Evolutionary conservation across 37 sponge, comb jelly and placozoan species (phyloP).

Genomic region (Sycon ciliatum): DNA sequence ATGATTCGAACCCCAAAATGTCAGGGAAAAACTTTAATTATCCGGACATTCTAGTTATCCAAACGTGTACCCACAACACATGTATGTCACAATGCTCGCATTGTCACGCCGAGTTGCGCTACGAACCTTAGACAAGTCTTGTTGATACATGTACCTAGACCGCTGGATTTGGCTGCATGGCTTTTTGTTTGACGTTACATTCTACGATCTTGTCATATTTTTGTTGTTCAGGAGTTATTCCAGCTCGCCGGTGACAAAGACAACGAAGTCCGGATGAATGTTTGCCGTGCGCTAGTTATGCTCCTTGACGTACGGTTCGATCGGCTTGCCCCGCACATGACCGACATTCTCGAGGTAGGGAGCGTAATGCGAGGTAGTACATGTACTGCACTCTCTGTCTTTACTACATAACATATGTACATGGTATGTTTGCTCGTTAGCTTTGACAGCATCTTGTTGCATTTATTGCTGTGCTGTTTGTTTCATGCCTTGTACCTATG

Average conservation of each 20-base stretch:
- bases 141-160: background rate
- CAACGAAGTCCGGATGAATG: conserved; percentile 87
- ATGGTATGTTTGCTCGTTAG: background rate
- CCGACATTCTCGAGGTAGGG: conserved; percentile 80
- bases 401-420: background rate
- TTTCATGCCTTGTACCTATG: background rate
- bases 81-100: no score
- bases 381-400: background rate
- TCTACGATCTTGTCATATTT: no score
- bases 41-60: no score
- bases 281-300: conserved; percentile 92
- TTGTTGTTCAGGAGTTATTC: conserved; percentile 51
- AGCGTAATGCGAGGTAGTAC: background rate
- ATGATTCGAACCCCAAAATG: no score
- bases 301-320: conserved; percentile 82
- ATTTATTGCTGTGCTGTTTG: conserved; percentile 10
- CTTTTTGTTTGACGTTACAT: background rate
- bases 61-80: no score
- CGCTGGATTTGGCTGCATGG: background rate
- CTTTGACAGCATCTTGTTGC: background rate
- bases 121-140: background rate
- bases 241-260: conserved; percentile 67
- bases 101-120: background rate
- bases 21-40: no score
- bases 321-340: conserved; percentile 78